A percentile compares a stretch with the other conserved stretches of the same genome.
Evolutionary conservation across 2,113 vertebrate genomes (phyloP).

Genomic region (Rhea pennata): DNA sequence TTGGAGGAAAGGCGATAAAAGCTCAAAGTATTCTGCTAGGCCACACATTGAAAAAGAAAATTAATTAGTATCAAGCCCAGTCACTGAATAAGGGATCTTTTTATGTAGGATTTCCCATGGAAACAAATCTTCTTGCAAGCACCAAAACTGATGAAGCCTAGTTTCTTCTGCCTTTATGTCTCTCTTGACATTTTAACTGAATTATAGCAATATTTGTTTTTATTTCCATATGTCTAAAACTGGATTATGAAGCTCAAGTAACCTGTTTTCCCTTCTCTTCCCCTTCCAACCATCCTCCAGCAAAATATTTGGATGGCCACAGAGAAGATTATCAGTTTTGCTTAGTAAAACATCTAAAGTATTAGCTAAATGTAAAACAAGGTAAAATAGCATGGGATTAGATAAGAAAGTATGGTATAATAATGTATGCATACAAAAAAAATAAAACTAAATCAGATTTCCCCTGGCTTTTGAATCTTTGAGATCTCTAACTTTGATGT

Average conservation of each 20-base stretch:
- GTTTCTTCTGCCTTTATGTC: background rate
- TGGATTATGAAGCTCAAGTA: slow-evolving; percentile 12
- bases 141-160: background rate
- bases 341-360: background rate
- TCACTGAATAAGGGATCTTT: background rate
- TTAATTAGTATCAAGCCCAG: background rate
- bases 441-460: background rate
- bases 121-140: background rate
- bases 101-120: background rate
- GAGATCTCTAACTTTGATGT: background rate
- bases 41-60: background rate
- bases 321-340: background rate
- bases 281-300: background rate
- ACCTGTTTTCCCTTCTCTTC: background rate
- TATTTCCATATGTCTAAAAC: background rate
- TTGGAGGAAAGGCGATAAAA: background rate
- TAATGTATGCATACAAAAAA: background rate
- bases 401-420: background rate
- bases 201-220: slow-evolving; percentile 19
- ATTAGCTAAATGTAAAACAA: background rate
- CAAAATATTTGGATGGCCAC: background rate
- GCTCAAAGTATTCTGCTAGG: background rate
- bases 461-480: background rate
- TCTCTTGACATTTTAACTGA: slow-evolving; percentile 1
- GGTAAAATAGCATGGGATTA: background rate